phyloP scores from a whole-genome alignment of 2,797 vertebrate species.

The Masticophis lateralis region DNA sequence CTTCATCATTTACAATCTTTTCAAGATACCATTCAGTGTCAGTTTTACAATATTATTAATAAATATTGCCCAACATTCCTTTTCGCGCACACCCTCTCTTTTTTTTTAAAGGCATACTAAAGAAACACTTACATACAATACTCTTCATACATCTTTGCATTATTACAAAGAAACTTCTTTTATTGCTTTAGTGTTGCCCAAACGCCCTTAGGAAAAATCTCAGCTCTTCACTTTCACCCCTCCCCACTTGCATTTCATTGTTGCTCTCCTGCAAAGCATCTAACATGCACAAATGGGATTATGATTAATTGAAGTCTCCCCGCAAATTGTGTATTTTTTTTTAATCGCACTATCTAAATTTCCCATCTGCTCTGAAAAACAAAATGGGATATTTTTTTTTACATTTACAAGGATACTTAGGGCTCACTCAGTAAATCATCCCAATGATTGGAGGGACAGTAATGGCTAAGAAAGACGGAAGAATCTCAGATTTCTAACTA shows the following conservation, averaged over 20 bases:
- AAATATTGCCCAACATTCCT: constrained; percentile 56
- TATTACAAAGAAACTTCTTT: constrained; percentile 68
- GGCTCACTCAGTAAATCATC: constrained; percentile 47
- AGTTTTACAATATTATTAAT: constrained; percentile 58
- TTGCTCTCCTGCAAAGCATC: constrained; percentile 57
- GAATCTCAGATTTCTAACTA: background rate
- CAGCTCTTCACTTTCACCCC: constrained; percentile 19
- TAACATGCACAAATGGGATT: constrained; percentile 61
- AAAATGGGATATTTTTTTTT: constrained; percentile 20
- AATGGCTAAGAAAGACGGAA: constrained; percentile 24
- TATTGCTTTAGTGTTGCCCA: constrained; percentile 66
- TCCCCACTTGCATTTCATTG: constrained; percentile 49
- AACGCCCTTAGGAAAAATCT: constrained; percentile 66
- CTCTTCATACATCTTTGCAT: constrained; percentile 68
- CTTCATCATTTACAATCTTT: background rate
- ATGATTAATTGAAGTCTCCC: constrained; percentile 62
- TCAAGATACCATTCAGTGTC: constrained; percentile 9
- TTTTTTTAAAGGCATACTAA: constrained; percentile 59
- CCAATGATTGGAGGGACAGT: constrained; percentile 44
- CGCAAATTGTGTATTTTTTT: constrained; percentile 39
- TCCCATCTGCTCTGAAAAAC: constrained; percentile 52
- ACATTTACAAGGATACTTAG: constrained; percentile 47
- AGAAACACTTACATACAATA: constrained; percentile 69
- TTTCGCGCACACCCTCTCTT: constrained; percentile 48
- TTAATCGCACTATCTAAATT: constrained; percentile 47